These are phyloP conservation scores for Galerucella pusilla DNA, from an alignment of 2,888 invertebrate species.

Conservation along the genomic window DNA sequence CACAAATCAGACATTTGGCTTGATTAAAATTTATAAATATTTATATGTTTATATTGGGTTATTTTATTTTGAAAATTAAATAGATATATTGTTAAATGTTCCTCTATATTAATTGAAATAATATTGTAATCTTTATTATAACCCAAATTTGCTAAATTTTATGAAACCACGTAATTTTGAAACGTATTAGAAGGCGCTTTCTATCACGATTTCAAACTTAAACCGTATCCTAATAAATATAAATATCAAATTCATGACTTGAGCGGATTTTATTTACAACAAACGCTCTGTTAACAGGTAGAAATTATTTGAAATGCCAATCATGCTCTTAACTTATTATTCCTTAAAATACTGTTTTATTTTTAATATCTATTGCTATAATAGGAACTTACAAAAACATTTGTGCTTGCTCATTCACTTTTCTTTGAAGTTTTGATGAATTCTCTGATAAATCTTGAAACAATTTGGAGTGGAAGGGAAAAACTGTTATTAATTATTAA, in stretches of 20 bases:
- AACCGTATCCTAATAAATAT: neutral
- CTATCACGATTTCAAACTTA: slow-evolving; percentile 5
- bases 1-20: no score
- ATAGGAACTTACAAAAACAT: no score
- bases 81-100: no score
- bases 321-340: neutral
- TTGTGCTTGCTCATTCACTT: no score
- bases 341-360: neutral
- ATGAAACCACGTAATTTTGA: neutral
- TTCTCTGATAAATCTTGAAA: no score
- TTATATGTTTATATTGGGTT: no score
- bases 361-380: neutral
- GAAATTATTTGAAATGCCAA: neutral
- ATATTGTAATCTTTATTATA: neutral
- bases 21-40: no score
- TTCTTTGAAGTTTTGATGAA: no score
- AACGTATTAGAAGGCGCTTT: neutral
- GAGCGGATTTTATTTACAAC: neutral
- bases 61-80: no score
- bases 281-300: neutral
- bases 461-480: no score
- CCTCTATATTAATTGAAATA: neutral
- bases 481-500: no score
- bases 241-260: slow-evolving; percentile 1
- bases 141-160: neutral